Evolutionary conservation across 2,888 invertebrate genomes (phyloP).

Genomic region (Serripes groenlandicus): DNA sequence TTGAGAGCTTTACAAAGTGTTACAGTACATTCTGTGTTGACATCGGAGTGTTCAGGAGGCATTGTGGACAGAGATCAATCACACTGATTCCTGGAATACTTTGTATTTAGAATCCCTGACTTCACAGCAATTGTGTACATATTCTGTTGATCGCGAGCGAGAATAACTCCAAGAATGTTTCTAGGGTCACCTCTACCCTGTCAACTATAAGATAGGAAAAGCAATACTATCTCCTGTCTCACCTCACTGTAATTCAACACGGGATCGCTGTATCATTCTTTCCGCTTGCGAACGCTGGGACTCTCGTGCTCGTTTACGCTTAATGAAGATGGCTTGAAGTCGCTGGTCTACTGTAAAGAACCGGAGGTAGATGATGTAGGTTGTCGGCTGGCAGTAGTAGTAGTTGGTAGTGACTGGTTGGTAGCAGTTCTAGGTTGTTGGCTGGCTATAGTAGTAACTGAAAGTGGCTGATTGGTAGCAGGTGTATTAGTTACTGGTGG

Average conservation of each 20-base stretch:
- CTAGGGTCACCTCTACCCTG: background rate
- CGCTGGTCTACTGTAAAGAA: too few relatives aligned
- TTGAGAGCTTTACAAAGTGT: conserved; percentile 14
- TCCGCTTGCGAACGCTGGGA: too few relatives aligned
- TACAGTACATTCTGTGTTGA: too few relatives aligned
- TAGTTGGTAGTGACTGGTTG: too few relatives aligned
- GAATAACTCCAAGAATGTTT: background rate
- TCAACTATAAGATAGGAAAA: background rate
- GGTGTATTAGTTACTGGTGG: background rate
- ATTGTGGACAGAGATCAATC: background rate
- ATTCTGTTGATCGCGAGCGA: background rate
- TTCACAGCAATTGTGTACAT: background rate
- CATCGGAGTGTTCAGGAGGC: too few relatives aligned
- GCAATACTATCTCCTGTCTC: too few relatives aligned
- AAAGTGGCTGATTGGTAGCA: background rate
- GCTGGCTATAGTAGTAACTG: background rate
- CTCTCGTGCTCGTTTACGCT: background rate
- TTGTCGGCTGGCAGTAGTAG: too few relatives aligned
- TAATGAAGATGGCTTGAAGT: background rate
- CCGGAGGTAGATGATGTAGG: too few relatives aligned
- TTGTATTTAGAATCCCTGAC: background rate
- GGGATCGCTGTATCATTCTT: too few relatives aligned
- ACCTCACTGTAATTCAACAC: too few relatives aligned
- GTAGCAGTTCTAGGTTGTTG: too few relatives aligned
- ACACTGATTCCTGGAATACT: background rate